Conservation (phyloP, 2,888 invertebrate species). For the Philopedon plagiatum region DNA sequence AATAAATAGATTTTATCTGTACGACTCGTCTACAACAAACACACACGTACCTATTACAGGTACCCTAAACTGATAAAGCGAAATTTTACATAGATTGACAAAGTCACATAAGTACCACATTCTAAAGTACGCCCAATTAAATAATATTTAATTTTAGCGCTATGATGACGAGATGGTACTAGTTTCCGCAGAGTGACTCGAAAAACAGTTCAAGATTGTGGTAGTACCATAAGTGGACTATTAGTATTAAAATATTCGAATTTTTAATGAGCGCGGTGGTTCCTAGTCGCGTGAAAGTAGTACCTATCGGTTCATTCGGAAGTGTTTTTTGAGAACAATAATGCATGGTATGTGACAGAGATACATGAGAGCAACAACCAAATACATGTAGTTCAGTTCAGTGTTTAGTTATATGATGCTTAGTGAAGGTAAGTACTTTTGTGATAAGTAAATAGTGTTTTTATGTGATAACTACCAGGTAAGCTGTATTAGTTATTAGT, state of each 20-base stretch:
- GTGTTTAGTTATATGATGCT: not conserved
- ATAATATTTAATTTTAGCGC: slow-evolving; percentile 31
- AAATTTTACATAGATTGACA: not conserved
- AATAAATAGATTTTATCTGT: slow-evolving; percentile 24
- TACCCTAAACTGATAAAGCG: not conserved
- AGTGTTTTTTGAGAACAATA: slow-evolving; percentile 15
- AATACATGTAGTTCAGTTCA: not conserved
- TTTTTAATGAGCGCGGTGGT: slow-evolving; percentile 24
- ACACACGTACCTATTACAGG: too few relatives aligned
- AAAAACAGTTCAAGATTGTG: slow-evolving; percentile 1
- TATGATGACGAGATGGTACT: slow-evolving; percentile 18
- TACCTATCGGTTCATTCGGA: slow-evolving; percentile 5
- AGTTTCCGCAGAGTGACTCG: slow-evolving; percentile 25
- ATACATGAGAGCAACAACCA: not conserved
- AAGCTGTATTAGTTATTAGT: not conserved
- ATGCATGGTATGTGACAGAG: slow-evolving; percentile 3
- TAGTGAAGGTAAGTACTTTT: slow-evolving; percentile 9
- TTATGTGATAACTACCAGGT: too few relatives aligned
- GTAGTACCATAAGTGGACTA: slow-evolving; percentile 9
- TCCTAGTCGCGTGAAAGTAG: slow-evolving; percentile 34
- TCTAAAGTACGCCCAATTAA: slow-evolving; percentile 28
- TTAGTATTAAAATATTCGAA: slow-evolving; percentile 33
- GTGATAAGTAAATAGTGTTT: not conserved
- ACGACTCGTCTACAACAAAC: too few relatives aligned
- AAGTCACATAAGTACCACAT: not conserved